Evolutionary conservation across 2,888 invertebrate species (phyloP).

Genomic region (Orthonychiurus folsomi): DNA sequence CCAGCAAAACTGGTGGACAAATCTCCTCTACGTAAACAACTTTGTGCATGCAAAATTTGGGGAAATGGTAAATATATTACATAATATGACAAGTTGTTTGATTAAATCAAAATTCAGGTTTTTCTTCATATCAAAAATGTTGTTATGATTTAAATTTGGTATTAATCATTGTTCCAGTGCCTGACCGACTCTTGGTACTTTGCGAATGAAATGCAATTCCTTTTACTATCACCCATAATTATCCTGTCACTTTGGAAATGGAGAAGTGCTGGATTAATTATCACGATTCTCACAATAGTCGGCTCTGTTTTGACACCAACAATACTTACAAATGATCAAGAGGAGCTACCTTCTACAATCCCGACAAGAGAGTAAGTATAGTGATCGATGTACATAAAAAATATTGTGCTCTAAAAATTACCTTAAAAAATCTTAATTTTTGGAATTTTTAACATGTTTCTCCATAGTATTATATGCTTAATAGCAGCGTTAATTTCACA

Average conservation of each 20-base stretch:
- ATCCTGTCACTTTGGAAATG: constrained; percentile 28
- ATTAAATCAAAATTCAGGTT: neutral
- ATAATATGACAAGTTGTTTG: neutral
- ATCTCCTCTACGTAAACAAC: constrained; percentile 35
- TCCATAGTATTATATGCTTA: neutral
- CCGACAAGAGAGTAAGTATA: constrained; percentile 23
- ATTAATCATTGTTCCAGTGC: too few relatives aligned
- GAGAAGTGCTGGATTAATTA: constrained; percentile 50
- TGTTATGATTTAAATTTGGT: neutral
- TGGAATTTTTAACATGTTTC: constrained; percentile 1
- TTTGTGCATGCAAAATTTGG: constrained; percentile 10
- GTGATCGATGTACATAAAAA: neutral
- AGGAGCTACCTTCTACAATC: constrained; percentile 20
- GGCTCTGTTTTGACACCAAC: constrained; percentile 18
- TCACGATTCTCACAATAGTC: constrained; percentile 46
- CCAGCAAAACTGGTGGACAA: constrained; percentile 35
- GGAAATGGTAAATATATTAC: constrained; percentile 9
- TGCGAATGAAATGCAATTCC: constrained; percentile 38
- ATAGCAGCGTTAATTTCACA: too few relatives aligned
- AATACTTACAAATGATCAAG: constrained; percentile 17
- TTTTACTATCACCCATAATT: constrained; percentile 30
- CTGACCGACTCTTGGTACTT: constrained; percentile 35
- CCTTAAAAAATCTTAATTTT: neutral
- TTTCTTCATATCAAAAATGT: neutral
- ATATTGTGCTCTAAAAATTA: neutral